These are phyloP conservation scores for Paratrypauchen microcephalus DNA, from an alignment of 2,797 vertebrate species.

Conservation along the genomic window DNA sequence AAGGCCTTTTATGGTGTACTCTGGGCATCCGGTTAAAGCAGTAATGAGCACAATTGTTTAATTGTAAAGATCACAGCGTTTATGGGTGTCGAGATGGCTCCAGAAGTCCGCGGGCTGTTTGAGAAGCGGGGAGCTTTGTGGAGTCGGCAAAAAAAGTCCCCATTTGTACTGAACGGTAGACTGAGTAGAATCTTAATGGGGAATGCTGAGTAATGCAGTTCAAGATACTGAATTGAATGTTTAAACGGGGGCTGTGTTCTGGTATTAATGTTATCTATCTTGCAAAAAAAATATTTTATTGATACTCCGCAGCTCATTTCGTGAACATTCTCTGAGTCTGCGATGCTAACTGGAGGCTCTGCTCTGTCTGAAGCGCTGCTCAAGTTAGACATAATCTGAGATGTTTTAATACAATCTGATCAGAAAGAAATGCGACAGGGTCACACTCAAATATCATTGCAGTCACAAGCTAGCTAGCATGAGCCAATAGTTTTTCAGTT, in stretches of 20 bases:
- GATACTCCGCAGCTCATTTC: too few relatives aligned
- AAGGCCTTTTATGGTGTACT: constrained; percentile 12
- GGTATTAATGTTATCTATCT: not conserved
- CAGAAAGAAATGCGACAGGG: too few relatives aligned
- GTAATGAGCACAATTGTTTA: constrained; percentile 32
- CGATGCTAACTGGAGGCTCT: too few relatives aligned
- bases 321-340: too few relatives aligned
- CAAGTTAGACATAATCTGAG: too few relatives aligned
- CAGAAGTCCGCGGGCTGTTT: constrained; percentile 14
- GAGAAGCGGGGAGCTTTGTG: not conserved
- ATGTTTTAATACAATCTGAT: too few relatives aligned
- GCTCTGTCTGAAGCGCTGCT: too few relatives aligned
- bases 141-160: not conserved
- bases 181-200: constrained; percentile 1
- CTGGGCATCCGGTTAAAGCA: constrained; percentile 22
- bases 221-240: not conserved
- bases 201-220: not conserved
- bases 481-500: too few relatives aligned
- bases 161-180: not conserved
- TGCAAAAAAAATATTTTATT: too few relatives aligned
- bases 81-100: constrained; percentile 23
- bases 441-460: too few relatives aligned
- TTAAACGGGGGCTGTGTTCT: not conserved
- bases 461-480: too few relatives aligned
- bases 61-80: constrained; percentile 43